Evolutionary conservation across 2,888 invertebrate genomes (phyloP).

Genomic region (Diplolepis rosae): DNA sequence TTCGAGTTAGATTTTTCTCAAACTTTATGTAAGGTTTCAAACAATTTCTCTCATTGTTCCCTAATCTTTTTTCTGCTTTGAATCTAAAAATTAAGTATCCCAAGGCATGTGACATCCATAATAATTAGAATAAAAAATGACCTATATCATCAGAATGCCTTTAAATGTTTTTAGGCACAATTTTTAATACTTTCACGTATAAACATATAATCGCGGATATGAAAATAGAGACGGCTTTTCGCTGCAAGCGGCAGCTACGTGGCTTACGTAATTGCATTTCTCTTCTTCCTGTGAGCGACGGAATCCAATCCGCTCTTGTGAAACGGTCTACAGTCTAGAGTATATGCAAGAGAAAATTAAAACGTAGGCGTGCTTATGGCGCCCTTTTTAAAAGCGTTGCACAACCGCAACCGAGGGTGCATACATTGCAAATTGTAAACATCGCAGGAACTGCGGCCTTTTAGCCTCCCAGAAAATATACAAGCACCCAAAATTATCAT

Average conservation of each 20-base stretch:
- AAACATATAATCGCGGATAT: background rate
- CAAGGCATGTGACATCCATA: too few relatives aligned
- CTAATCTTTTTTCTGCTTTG: too few relatives aligned
- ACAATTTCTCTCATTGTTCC: too few relatives aligned
- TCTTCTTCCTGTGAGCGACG: constrained; percentile 46
- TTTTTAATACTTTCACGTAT: background rate
- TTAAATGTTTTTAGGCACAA: background rate
- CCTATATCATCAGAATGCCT: too few relatives aligned
- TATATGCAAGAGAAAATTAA: constrained; percentile 16
- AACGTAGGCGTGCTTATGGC: background rate
- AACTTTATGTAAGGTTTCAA: too few relatives aligned
- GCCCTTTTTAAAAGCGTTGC: background rate
- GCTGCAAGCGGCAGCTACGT: constrained; percentile 36
- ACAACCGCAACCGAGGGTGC: constrained; percentile 9
- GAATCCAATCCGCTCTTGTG: constrained; percentile 40
- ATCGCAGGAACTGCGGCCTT: background rate
- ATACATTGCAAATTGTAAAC: constrained; percentile 9
- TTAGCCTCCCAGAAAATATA: background rate
- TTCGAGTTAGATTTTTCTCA: too few relatives aligned
- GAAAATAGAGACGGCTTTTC: constrained; percentile 44
- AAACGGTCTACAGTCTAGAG: background rate
- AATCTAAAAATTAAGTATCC: too few relatives aligned
- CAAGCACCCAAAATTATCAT: too few relatives aligned
- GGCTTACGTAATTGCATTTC: constrained; percentile 63
- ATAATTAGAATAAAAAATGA: too few relatives aligned